Evolutionary conservation across 2,888 invertebrate species (phyloP).

Genomic region (Oscheius myriophilus): DNA sequence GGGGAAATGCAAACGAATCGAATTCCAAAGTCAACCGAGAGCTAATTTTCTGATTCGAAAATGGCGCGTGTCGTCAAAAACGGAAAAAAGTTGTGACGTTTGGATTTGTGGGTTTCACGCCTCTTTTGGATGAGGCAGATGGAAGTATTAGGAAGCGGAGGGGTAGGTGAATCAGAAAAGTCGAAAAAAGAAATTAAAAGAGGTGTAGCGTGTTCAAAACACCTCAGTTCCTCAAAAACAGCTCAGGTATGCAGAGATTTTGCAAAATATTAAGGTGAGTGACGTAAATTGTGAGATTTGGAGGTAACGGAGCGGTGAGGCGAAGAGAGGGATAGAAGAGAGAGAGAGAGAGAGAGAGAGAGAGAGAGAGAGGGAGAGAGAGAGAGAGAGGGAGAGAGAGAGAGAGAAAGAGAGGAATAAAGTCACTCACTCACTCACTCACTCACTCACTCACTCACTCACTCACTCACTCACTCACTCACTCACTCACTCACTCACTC

Average conservation of each 20-base stretch:
- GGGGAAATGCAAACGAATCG: too few species aligned
- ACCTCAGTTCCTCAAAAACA: too few species aligned
- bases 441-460: slow-evolving; percentile 1
- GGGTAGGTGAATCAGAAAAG: background rate
- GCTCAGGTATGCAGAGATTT: background rate
- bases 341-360: slow-evolving; percentile 9
- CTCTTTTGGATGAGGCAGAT: background rate
- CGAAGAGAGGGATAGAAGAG: background rate
- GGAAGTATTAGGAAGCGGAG: background rate
- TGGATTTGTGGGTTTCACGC: too few species aligned
- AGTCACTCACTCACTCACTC: background rate
- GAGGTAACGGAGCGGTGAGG: background rate
- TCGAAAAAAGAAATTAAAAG: background rate
- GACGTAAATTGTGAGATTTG: background rate
- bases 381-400: slow-evolving; percentile 12
- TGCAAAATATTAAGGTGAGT: background rate
- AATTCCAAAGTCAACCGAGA: too few species aligned
- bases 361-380: slow-evolving; percentile 4
- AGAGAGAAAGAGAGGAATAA: slow-evolving; percentile 1
- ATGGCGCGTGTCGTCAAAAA: too few species aligned
- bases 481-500: too few species aligned
- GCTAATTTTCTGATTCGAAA: too few species aligned
- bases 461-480: too few species aligned
- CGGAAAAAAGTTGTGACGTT: too few species aligned
- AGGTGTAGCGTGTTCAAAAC: background rate